Evolutionary conservation across 2,113 vertebrate species (phyloP).

Genomic region (Hoplias malabaricus): DNA sequence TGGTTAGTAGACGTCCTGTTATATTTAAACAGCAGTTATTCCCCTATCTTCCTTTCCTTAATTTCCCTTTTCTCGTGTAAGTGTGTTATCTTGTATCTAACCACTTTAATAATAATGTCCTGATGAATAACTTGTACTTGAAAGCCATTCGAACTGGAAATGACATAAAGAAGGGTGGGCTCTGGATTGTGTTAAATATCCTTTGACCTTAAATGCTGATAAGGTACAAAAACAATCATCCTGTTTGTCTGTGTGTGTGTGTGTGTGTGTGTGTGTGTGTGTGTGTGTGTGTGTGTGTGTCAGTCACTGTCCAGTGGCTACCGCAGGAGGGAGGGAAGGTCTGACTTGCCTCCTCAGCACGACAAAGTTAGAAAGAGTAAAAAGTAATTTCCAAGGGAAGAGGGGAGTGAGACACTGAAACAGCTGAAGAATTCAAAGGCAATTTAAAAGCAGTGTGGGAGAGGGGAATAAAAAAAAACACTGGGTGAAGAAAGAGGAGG

Average conservation of each 20-base stretch:
- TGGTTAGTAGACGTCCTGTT: too few relatives aligned
- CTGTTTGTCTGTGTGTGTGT: too few relatives aligned
- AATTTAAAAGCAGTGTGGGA: slow-evolving; percentile 84
- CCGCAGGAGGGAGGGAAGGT: slow-evolving; percentile 63
- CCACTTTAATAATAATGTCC: too few relatives aligned
- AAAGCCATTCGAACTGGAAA: too few relatives aligned
- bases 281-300: slow-evolving; percentile 30
- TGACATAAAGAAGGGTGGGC: too few relatives aligned
- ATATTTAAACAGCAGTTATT: too few relatives aligned
- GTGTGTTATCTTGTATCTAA: too few relatives aligned
- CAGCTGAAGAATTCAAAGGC: slow-evolving; percentile 81
- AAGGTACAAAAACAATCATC: not conserved
- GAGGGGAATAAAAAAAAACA: slow-evolving; percentile 77
- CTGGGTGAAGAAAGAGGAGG: slow-evolving; percentile 73
- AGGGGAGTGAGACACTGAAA: slow-evolving; percentile 80
- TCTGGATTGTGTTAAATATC: too few relatives aligned
- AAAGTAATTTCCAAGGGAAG: slow-evolving; percentile 76
- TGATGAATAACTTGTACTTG: too few relatives aligned
- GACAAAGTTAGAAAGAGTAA: slow-evolving; percentile 77
- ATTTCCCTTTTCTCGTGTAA: too few relatives aligned
- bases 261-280: slow-evolving; percentile 33
- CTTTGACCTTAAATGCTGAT: not conserved
- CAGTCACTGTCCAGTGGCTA: slow-evolving; percentile 10
- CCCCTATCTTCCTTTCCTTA: too few relatives aligned
- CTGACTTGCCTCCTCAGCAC: slow-evolving; percentile 73